These are phyloP conservation scores for Momotus momota DNA, from an alignment of 2,797 vertebrate species.

Conservation along the genomic window DNA sequence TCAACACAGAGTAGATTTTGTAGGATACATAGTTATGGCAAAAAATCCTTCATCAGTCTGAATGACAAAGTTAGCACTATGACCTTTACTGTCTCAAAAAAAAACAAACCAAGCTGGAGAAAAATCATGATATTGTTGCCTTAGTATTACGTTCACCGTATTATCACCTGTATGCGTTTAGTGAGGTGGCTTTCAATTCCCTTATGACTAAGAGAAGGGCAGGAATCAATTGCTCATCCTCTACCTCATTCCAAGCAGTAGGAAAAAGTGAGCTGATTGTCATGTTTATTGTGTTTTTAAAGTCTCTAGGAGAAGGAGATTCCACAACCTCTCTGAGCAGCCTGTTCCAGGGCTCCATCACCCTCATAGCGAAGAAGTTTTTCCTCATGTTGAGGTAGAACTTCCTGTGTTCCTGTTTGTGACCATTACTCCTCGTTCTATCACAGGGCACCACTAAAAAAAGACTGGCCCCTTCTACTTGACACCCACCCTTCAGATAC, in stretches of 20 bases:
- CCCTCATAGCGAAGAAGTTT: too few relatives aligned
- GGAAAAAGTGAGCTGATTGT: neutral
- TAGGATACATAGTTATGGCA: neutral
- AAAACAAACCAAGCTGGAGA: neutral
- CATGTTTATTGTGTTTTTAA: neutral
- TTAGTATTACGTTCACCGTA: neutral
- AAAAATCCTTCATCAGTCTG: neutral
- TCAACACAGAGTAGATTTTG: neutral
- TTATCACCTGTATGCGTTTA: neutral
- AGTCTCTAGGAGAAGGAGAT: too few relatives aligned
- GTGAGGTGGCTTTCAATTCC: neutral
- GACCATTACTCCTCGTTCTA: too few relatives aligned
- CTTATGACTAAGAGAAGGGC: neutral
- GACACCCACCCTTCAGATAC: too few relatives aligned
- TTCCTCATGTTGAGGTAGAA: too few relatives aligned
- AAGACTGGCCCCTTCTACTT: too few relatives aligned
- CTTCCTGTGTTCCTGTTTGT: too few relatives aligned
- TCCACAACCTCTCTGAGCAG: too few relatives aligned
- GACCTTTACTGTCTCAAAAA: neutral
- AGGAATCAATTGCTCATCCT: neutral
- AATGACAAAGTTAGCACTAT: neutral
- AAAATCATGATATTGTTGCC: neutral
- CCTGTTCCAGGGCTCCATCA: too few relatives aligned
- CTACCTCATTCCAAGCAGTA: neutral
- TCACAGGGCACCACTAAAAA: too few relatives aligned